These are phyloP conservation scores for Tonatia bakeri DNA, from an alignment of 2,113 vertebrate species.

Conservation along the genomic window DNA sequence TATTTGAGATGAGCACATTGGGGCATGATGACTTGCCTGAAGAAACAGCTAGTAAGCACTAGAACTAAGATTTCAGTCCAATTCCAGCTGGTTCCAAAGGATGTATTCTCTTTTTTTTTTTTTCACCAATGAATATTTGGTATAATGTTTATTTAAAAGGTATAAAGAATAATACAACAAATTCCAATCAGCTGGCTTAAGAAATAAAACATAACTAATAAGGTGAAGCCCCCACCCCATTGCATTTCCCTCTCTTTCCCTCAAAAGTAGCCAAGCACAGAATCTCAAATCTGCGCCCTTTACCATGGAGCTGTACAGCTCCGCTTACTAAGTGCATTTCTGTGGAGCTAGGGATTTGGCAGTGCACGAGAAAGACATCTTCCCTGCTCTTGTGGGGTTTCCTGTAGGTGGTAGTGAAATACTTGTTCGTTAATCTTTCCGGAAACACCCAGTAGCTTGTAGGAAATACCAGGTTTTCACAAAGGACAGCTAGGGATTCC, in stretches of 20 bases:
- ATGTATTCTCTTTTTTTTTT: neutral
- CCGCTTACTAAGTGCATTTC: neutral
- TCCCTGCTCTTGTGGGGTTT: neutral
- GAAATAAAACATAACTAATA: neutral
- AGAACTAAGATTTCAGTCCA: neutral
- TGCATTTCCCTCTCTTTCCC: neutral
- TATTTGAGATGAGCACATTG: neutral
- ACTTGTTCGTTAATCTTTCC: constrained; percentile 3
- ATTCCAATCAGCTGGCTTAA: neutral
- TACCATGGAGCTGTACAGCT: neutral
- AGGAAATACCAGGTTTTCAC: neutral
- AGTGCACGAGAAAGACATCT: neutral
- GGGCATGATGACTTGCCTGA: neutral
- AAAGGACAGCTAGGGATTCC: neutral
- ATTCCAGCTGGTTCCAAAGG: neutral
- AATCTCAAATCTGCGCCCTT: neutral
- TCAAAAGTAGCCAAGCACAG: neutral
- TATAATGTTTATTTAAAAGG: neutral
- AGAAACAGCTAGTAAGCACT: neutral
- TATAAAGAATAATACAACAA: neutral
- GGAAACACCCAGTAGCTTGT: neutral
- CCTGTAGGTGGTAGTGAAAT: neutral
- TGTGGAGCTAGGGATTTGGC: neutral
- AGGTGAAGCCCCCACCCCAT: neutral
- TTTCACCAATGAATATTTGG: too few species aligned